Percentiles rank a stretch among this genome's conserved stretches.
Conservation (phyloP, 2,888 invertebrate genomes). For the Neria commutata region DNA sequence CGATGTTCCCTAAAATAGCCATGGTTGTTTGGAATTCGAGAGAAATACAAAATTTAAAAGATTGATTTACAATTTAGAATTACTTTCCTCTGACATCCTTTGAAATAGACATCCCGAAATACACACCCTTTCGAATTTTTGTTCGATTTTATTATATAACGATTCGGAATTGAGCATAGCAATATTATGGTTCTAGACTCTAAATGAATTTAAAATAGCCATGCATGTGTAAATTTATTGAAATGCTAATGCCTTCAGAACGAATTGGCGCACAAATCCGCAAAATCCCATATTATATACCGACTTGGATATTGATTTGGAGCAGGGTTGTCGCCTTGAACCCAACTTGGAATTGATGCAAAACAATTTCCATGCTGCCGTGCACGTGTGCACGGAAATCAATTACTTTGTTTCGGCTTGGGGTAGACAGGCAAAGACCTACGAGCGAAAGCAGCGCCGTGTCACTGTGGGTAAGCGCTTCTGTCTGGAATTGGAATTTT, state of each 20-base stretch:
- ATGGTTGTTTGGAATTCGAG: no score
- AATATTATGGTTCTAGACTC: no score
- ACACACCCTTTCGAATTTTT: no score
- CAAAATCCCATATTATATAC: constrained; percentile 48
- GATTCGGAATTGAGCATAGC: no score
- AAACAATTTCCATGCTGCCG: constrained; percentile 50
- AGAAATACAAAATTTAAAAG: no score
- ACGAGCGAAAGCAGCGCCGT: constrained; percentile 45
- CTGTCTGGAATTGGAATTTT: no score
- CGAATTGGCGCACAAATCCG: constrained; percentile 44
- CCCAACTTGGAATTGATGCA: constrained; percentile 54
- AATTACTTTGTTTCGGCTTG: constrained; percentile 78
- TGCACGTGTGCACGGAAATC: constrained; percentile 73
- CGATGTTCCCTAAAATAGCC: no score
- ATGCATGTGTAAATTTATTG: background rate
- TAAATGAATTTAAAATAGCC: no score
- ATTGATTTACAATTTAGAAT: no score
- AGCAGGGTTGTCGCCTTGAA: constrained; percentile 43
- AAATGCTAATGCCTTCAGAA: constrained; percentile 29
- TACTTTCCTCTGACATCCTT: no score
- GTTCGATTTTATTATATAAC: no score
- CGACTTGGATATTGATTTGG: constrained; percentile 48
- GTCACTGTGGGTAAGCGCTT: constrained; percentile 49
- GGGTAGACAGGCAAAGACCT: constrained; percentile 72
- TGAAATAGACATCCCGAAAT: no score